Conservation (phyloP, 1,140 invertebrate genomes). For the Cataglyphis hispanica region DNA sequence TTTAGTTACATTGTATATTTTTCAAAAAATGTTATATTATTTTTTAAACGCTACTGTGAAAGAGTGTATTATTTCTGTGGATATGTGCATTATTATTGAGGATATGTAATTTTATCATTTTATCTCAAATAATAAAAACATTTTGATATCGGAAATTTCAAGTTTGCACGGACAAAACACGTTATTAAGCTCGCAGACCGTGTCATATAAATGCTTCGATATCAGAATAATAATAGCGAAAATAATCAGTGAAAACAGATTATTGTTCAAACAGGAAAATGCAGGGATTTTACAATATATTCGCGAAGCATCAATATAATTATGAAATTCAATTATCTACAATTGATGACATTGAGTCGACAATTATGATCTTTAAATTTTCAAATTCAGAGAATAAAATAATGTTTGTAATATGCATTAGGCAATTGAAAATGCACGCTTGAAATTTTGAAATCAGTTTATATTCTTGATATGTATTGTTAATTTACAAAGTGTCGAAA, state of each 20-base stretch:
- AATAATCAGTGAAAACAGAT: conserved; percentile 50
- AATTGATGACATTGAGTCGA: conserved; percentile 37
- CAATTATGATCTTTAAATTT: conserved; percentile 70
- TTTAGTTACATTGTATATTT: not conserved
- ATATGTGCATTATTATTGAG: too few relatives aligned
- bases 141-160: conserved; percentile 40
- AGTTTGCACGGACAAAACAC: conserved; percentile 12
- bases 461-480: conserved; percentile 53
- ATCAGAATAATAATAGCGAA: conserved; percentile 41
- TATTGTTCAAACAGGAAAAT: conserved; percentile 43
- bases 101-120: conserved; percentile 12
- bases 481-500: not conserved
- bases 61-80: not conserved
- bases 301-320: conserved; percentile 42
- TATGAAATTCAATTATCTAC: conserved; percentile 67
- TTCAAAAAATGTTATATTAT: conserved; percentile 21
- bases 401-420: conserved; percentile 62
- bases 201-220: conserved; percentile 9
- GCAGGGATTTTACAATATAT: not conserved
- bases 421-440: conserved; percentile 32
- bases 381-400: conserved; percentile 58
- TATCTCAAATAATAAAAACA: not conserved
- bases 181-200: conserved; percentile 19
- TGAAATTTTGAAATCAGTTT: conserved; percentile 62
- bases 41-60: not conserved